These are phyloP conservation scores for Pteromalus puparum DNA, from an alignment of 1,140 invertebrate species.

Conservation along the genomic window DNA sequence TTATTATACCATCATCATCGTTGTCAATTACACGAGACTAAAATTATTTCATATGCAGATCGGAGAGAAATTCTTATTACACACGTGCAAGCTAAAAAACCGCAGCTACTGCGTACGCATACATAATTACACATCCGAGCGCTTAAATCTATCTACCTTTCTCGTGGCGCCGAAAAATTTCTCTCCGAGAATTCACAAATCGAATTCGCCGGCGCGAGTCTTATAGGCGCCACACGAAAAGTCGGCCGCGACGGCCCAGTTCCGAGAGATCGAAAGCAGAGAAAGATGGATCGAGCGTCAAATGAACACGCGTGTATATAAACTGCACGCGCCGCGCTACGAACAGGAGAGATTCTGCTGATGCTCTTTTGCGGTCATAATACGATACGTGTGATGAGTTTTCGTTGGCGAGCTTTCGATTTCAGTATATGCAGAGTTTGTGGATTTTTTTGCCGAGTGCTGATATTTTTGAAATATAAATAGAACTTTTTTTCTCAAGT, in stretches of 20 bases:
- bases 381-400: not conserved
- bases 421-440: not conserved
- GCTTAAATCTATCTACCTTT: not conserved
- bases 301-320: not conserved
- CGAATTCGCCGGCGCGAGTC: not conserved
- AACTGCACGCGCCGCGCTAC: not conserved
- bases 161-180: conserved; percentile 1
- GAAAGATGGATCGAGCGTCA: not conserved
- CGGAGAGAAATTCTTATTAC: no score
- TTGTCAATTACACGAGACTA: not conserved
- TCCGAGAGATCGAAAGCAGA: not conserved
- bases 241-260: not conserved
- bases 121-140: no score
- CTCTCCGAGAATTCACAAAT: not conserved
- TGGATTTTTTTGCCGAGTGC: not conserved
- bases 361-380: not conserved
- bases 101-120: not conserved
- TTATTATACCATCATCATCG: not conserved
- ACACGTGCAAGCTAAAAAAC: not conserved
- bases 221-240: not conserved
- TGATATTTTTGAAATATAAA: no score
- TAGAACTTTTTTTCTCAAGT: no score
- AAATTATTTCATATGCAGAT: not conserved
- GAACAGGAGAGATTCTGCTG: not conserved
- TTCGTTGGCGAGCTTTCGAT: not conserved